Conservation (phyloP, 1,140 invertebrate genomes). For the Brachionus rotundiformis region DNA sequence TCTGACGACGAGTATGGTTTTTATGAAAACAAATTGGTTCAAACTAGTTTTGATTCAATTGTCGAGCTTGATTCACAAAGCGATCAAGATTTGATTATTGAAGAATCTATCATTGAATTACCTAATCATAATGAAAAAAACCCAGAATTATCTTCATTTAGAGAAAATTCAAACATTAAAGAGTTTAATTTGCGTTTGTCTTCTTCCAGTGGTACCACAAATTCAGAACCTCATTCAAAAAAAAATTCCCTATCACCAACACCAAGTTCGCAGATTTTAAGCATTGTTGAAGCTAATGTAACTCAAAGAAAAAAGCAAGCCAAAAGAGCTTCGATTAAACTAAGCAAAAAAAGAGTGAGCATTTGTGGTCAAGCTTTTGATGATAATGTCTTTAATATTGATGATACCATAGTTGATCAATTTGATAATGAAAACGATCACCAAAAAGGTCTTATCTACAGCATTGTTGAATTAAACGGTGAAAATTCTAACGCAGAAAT, state of each 20-base stretch:
- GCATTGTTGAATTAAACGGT: constrained; percentile 20
- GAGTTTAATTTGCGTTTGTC: constrained; percentile 9
- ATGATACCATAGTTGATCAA: constrained; percentile 47
- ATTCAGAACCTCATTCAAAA: neutral
- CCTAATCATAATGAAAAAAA: neutral
- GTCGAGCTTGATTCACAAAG: neutral
- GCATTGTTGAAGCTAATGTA: constrained; percentile 1
- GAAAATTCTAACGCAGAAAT: neutral
- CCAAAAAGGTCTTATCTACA: constrained; percentile 20
- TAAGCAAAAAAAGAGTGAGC: constrained; percentile 32
- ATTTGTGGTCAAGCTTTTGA: constrained; percentile 32
- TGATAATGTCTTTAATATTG: constrained; percentile 51
- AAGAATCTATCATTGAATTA: constrained; percentile 22
- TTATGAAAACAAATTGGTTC: constrained; percentile 1
- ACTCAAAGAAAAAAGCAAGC: neutral
- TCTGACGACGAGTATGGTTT: neutral
- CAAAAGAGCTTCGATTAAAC: neutral
- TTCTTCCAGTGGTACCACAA: neutral
- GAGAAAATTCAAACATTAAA: neutral
- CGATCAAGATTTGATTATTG: neutral
- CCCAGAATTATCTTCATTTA: neutral
- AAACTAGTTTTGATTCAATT: neutral
- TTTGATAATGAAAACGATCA: constrained; percentile 43
- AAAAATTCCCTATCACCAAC: constrained; percentile 4
- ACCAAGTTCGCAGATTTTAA: neutral